Conservation (phyloP, 1,140 invertebrate genomes). For the Planococcus citri region DNA sequence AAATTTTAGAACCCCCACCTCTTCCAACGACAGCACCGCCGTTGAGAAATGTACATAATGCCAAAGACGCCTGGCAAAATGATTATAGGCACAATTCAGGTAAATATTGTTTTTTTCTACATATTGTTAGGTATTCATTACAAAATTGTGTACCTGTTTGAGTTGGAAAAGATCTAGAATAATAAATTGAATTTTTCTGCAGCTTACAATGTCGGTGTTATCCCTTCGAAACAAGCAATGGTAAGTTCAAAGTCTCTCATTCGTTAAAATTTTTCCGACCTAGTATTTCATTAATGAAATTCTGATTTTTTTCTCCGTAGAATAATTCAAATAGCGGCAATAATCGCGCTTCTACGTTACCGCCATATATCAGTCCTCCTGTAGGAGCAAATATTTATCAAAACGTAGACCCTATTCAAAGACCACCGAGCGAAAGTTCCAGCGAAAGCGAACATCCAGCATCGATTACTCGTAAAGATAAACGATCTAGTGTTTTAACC, state of each 20-base stretch:
- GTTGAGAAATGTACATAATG: conserved; percentile 22
- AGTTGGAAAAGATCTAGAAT: not conserved
- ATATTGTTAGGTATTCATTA: not conserved
- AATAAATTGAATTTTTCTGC: not conserved
- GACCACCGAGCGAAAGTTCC: conserved; percentile 30
- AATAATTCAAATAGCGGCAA: not conserved
- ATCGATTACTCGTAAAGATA: conserved; percentile 28
- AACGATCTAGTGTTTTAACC: conserved; percentile 29
- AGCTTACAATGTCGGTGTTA: not conserved
- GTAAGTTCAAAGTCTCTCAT: not conserved
- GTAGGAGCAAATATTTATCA: conserved; percentile 10
- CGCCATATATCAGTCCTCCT: conserved; percentile 26
- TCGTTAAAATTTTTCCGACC: not conserved
- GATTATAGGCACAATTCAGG: conserved; percentile 30
- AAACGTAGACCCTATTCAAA: not conserved
- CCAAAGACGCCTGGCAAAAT: conserved; percentile 30
- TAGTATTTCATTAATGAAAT: no score
- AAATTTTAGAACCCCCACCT: conserved; percentile 27
- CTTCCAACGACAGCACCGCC: conserved; percentile 29
- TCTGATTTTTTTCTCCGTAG: not conserved
- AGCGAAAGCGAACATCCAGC: conserved; percentile 30
- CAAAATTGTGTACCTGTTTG: not conserved
- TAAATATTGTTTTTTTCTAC: no score
- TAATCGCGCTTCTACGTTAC: conserved; percentile 26
- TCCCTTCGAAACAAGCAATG: not conserved